phyloP scores from a whole-genome alignment of 2,113 vertebrate species.

The Galemys pyrenaicus region DNA sequence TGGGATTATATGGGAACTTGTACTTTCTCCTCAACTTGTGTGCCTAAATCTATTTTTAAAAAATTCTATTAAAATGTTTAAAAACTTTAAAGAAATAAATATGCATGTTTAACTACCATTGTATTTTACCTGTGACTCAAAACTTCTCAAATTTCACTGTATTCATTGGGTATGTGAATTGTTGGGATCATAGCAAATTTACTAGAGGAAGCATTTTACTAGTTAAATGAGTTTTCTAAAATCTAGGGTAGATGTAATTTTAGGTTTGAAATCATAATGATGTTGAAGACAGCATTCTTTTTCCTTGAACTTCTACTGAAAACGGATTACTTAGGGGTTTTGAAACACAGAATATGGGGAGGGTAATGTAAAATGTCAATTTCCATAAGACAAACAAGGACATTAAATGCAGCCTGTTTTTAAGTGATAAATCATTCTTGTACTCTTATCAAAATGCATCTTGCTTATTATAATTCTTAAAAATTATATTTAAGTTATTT shows the following conservation, averaged over 20 bases:
- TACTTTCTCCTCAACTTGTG: no score
- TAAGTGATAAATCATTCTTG: not conserved
- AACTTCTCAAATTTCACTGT: not conserved
- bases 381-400: constrained; percentile 13
- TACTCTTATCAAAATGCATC: not conserved
- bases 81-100: not conserved
- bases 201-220: not conserved
- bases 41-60: no score
- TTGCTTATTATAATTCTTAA: not conserved
- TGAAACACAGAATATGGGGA: not conserved
- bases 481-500: not conserved
- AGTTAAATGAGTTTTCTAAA: constrained; percentile 25
- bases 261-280: constrained; percentile 19
- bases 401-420: constrained; percentile 27
- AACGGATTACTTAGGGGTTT: constrained; percentile 45
- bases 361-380: not conserved
- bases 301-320: constrained; percentile 59
- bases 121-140: not conserved
- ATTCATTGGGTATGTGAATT: not conserved
- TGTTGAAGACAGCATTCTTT: constrained; percentile 41
- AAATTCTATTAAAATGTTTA: no score
- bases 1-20: no score
- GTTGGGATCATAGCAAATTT: not conserved
- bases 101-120: not conserved
- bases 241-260: constrained; percentile 48